Percentiles rank a stretch among this genome's conserved stretches.
Conservation (phyloP, 2,113 vertebrate species). For the Falco punctatus region DNA sequence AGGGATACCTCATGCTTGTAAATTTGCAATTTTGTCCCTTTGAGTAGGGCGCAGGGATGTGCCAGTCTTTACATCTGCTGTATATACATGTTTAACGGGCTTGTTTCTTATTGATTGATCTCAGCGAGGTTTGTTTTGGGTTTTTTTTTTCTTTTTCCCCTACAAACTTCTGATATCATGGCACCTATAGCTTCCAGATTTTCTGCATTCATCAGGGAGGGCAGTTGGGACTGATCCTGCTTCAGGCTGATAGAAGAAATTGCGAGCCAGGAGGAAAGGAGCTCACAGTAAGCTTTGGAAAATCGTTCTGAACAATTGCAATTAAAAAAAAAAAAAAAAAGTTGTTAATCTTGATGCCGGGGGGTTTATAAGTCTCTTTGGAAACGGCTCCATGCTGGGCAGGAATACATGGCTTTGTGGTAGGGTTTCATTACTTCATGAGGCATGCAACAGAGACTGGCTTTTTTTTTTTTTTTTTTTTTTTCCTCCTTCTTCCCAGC, state of each 20-base stretch:
- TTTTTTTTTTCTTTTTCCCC: no score
- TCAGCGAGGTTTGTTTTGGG: no score
- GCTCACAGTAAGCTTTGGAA: neutral
- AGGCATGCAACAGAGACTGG: fast-evolving
- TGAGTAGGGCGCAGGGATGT: neutral
- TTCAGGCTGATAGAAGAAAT: neutral
- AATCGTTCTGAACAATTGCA: neutral
- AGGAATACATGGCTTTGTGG: neutral
- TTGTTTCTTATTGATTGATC: neutral
- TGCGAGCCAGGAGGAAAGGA: neutral
- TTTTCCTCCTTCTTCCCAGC: neutral
- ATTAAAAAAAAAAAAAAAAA: neutral
- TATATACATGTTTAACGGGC: neutral
- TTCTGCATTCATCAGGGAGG: neutral
- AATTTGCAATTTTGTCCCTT: neutral
- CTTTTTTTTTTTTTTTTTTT: no score
- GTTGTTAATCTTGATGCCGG: neutral
- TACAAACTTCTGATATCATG: neutral
- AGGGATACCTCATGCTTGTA: neutral
- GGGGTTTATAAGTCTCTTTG: neutral
- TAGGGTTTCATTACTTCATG: neutral
- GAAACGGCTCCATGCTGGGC: neutral
- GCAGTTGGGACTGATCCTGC: neutral
- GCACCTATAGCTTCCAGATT: neutral
- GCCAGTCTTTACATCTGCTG: neutral